These are phyloP conservation scores for Tupaia tana DNA, from an alignment of 2,113 vertebrate genomes.

Conservation along the genomic window DNA sequence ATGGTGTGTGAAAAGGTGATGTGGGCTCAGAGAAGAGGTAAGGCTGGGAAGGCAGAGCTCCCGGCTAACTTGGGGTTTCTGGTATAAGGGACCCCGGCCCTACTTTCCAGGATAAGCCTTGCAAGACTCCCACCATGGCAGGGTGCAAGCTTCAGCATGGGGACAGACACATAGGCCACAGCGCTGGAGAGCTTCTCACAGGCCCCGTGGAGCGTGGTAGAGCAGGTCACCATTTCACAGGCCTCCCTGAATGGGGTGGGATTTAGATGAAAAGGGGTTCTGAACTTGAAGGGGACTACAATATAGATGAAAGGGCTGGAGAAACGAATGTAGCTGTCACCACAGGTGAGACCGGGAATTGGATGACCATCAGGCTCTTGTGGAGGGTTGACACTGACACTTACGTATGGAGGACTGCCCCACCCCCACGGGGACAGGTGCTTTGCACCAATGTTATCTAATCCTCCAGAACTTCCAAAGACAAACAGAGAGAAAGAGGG, in stretches of 20 bases:
- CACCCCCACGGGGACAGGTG: too few species aligned
- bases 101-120: background rate
- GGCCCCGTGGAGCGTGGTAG: accelerated
- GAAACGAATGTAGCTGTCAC: background rate
- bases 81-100: too few species aligned
- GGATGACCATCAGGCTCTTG: too few species aligned
- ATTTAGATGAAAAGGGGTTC: background rate
- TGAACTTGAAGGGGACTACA: background rate
- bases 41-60: accelerated
- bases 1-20: background rate
- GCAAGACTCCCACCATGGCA: background rate
- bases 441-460: background rate
- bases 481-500: background rate
- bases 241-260: background rate
- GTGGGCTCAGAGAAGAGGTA: background rate
- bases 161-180: background rate
- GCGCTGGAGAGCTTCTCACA: background rate
- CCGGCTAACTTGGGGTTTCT: background rate
- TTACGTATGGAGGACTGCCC: too few species aligned
- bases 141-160: background rate
- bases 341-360: background rate
- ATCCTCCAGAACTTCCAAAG: background rate
- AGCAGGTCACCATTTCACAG: background rate
- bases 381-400: background rate
- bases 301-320: background rate